Conservation (phyloP, 1,140 invertebrate species). For the Helicorthomorpha holstii region DNA sequence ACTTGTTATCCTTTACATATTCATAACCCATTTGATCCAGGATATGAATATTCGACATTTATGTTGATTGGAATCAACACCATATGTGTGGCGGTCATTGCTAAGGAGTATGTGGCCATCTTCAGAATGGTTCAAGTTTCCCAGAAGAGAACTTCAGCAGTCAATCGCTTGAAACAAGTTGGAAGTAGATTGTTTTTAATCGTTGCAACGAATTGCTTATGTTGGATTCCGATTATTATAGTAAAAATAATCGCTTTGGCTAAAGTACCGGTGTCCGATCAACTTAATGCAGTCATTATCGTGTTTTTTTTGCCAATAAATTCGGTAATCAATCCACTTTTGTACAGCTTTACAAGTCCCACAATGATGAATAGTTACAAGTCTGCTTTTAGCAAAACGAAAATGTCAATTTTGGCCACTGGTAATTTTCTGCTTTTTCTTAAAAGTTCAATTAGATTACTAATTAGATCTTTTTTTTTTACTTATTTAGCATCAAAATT, state of each 20-base stretch:
- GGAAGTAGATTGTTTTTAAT: conserved; percentile 56
- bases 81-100: conserved; percentile 39
- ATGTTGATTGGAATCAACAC: conserved; percentile 51
- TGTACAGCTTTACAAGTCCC: conserved; percentile 67
- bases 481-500: too few relatives aligned
- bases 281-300: conserved; percentile 42
- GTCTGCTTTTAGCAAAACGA: too few relatives aligned
- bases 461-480: too few relatives aligned
- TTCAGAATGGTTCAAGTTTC: conserved; percentile 44
- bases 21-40: conserved; percentile 44
- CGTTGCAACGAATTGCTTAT: conserved; percentile 49
- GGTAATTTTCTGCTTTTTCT: too few relatives aligned
- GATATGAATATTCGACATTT: conserved; percentile 58
- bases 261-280: conserved; percentile 33
- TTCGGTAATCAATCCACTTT: conserved; percentile 54
- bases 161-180: conserved; percentile 43
- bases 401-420: too few relatives aligned
- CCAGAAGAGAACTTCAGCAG: conserved; percentile 37
- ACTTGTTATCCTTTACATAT: conserved; percentile 58
- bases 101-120: conserved; percentile 41
- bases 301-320: conserved; percentile 61
- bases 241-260: conserved; percentile 45
- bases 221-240: conserved; percentile 54
- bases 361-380: too few relatives aligned
- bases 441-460: too few relatives aligned